phyloP scores from a whole-genome alignment of 2,113 vertebrate species.

The Murina feae region DNA sequence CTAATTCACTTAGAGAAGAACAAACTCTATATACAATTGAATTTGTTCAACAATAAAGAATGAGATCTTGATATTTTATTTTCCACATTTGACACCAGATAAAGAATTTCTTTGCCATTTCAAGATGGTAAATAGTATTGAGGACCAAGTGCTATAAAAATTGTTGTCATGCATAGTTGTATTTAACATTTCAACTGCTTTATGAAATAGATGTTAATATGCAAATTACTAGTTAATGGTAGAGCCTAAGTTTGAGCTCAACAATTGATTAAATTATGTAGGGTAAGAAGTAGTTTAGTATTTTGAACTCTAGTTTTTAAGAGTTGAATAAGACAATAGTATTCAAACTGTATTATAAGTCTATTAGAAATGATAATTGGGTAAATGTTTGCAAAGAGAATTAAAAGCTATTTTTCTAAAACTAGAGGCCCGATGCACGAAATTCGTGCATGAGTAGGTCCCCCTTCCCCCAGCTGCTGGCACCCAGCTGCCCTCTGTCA shows the following conservation, averaged over 20 bases:
- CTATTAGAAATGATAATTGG: background rate
- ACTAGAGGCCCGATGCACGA: too few relatives aligned
- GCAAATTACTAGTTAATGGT: slow-evolving; percentile 17
- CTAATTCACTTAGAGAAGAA: background rate
- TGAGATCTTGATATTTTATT: background rate
- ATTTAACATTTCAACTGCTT: slow-evolving; percentile 26
- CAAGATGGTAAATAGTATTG: background rate
- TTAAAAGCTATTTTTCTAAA: slow-evolving; percentile 35
- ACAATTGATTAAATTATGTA: slow-evolving; percentile 28
- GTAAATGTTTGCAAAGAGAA: background rate
- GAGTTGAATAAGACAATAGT: background rate
- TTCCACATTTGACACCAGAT: background rate
- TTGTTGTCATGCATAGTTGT: background rate
- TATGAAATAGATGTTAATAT: background rate
- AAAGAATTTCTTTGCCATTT: slow-evolving; percentile 11
- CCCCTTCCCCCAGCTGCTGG: too few relatives aligned
- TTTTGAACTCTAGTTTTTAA: slow-evolving; percentile 13
- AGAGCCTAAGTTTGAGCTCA: slow-evolving; percentile 31
- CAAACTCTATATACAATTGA: background rate
- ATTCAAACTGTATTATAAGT: slow-evolving; percentile 6
- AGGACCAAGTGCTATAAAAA: background rate
- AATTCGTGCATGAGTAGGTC: too few relatives aligned
- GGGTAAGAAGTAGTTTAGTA: slow-evolving; percentile 10
- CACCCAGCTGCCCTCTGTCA: too few relatives aligned
- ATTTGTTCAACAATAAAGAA: background rate